Percentiles rank a stretch among this genome's conserved stretches.
These are phyloP conservation scores for Haliclystus octoradiatus DNA, from an alignment of 30 jellyfish, hydroid and myxozoan genomes.

Conservation along the genomic window DNA sequence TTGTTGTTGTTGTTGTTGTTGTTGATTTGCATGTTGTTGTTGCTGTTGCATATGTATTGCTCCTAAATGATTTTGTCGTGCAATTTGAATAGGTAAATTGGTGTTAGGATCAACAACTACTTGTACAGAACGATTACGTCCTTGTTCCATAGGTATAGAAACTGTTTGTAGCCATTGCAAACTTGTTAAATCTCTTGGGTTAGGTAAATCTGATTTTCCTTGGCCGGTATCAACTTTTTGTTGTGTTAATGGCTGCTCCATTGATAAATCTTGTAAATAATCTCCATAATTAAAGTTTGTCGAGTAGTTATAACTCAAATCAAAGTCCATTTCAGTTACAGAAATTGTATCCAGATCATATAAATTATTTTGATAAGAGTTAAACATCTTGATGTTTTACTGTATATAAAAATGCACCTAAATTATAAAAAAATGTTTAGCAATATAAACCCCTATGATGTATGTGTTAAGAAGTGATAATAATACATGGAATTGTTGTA, in stretches of 20 bases:
- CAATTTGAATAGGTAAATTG: constrained; percentile 73
- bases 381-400: constrained; percentile 34
- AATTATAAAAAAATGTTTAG: not conserved
- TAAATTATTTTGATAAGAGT: constrained; percentile 68
- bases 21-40: constrained; percentile 10
- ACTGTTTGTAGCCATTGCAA: constrained; percentile 89
- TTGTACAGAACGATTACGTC: constrained; percentile 60
- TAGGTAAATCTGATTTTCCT: constrained; percentile 4
- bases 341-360: constrained; percentile 75
- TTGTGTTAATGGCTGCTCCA: not conserved
- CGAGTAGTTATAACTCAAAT: constrained; percentile 34
- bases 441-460: not conserved
- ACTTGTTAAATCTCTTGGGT: constrained; percentile 61
- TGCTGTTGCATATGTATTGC: constrained; percentile 19
- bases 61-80: constrained; percentile 35
- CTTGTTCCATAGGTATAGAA: constrained; percentile 73
- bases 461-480: too few species aligned
- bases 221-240: not conserved
- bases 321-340: constrained; percentile 86
- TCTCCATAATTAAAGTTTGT: constrained; percentile 89
- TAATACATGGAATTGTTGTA: too few species aligned
- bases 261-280: constrained; percentile 48
- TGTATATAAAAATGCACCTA: too few species aligned
- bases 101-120: constrained; percentile 93
- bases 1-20: not conserved